phyloP scores from a whole-genome alignment of 2,888 invertebrate species.

The Lycia hirtaria region DNA sequence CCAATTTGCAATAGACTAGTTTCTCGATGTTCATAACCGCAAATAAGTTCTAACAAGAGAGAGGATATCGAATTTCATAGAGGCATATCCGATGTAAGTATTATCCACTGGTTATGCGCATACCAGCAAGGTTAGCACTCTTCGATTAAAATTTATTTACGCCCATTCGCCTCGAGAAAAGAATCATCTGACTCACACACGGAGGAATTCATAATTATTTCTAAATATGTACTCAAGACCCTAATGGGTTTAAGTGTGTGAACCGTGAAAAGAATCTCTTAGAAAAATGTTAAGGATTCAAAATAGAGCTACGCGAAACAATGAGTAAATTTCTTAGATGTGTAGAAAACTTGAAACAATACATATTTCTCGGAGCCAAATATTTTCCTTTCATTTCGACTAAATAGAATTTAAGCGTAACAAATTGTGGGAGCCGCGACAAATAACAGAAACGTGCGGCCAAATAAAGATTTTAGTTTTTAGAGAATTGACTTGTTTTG shows the following conservation, averaged over 20 bases:
- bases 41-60: constrained; percentile 17
- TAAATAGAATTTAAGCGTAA: constrained; percentile 29
- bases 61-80: constrained; percentile 32
- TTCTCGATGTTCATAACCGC: constrained; percentile 10
- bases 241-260: constrained; percentile 35
- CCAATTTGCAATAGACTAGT: constrained; percentile 8
- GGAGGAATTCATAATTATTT: constrained; percentile 34
- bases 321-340: neutral
- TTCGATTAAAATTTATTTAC: constrained; percentile 38
- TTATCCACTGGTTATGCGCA: constrained; percentile 19
- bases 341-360: constrained; percentile 2
- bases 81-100: constrained; percentile 29
- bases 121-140: constrained; percentile 31
- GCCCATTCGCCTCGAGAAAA: constrained; percentile 26
- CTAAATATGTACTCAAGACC: constrained; percentile 28
- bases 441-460: constrained; percentile 48
- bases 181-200: constrained; percentile 35
- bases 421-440: constrained; percentile 35
- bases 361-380: neutral
- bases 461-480: constrained; percentile 48
- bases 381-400: constrained; percentile 5
- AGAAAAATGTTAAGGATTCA: constrained; percentile 7
- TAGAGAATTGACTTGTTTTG: constrained; percentile 45
- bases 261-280: constrained; percentile 20
- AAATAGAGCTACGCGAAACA: constrained; percentile 8